A percentile compares a stretch with the other conserved stretches of the same genome.
These are phyloP conservation scores for Ctenopoma kingsleyae DNA, from an alignment of 2,797 vertebrate species.

Conservation along the genomic window DNA sequence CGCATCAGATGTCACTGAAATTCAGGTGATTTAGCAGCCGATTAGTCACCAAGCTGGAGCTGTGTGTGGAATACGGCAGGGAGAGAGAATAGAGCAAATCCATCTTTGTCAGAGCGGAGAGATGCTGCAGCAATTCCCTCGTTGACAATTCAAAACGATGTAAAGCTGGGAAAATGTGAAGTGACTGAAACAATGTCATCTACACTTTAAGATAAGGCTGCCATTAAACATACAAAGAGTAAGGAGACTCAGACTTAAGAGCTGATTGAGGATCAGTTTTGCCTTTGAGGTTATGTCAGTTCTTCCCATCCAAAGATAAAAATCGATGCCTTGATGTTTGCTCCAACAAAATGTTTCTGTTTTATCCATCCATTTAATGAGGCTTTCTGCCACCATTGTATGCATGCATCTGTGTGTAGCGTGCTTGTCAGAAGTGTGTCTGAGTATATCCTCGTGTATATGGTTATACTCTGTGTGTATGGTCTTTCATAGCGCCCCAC, in stretches of 20 bases:
- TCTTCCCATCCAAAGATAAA: conserved; percentile 53
- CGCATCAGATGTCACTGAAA: conserved; percentile 50
- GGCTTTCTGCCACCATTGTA: conserved; percentile 27
- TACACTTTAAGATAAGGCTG: conserved; percentile 55
- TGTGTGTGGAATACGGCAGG: conserved; percentile 40
- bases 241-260: conserved; percentile 42
- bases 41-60: conserved; percentile 60
- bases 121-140: conserved; percentile 40
- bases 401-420: conserved; percentile 22
- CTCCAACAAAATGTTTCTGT: conserved; percentile 66
- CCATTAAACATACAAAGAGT: conserved; percentile 46
- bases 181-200: conserved; percentile 74
- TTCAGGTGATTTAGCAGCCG: conserved; percentile 63
- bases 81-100: conserved; percentile 62
- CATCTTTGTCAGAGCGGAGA: conserved; percentile 62
- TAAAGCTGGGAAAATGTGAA: conserved; percentile 53
- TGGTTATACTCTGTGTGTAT: conserved; percentile 9
- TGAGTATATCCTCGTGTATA: conserved; percentile 1
- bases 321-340: conserved; percentile 68
- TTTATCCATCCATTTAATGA: conserved; percentile 72
- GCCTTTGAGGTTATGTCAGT: conserved; percentile 64
- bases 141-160: conserved; percentile 56
- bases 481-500: conserved; percentile 43
- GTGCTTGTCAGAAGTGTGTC: conserved; percentile 33
- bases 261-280: conserved; percentile 58